These are phyloP conservation scores for Brenthis daphne DNA, from an alignment of 2,888 invertebrate genomes.

Conservation along the genomic window DNA sequence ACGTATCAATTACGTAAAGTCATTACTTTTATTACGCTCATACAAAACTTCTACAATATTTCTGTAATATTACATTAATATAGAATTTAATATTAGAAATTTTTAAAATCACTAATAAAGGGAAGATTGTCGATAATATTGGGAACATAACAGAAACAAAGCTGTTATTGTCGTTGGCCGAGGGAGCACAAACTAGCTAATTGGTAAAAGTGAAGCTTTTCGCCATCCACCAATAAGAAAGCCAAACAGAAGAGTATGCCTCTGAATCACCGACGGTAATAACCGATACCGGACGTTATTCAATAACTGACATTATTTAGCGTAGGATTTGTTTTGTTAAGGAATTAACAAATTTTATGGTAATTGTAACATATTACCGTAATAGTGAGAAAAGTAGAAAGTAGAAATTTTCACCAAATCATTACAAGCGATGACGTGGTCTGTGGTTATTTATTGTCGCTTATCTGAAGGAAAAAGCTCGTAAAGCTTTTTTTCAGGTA, in stretches of 20 bases:
- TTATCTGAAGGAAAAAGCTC: conserved; percentile 6
- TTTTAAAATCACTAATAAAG: conserved; percentile 12
- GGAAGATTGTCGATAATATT: conserved; percentile 62
- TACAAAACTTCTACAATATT: no score
- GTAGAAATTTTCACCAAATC: conserved; percentile 33
- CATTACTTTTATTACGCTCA: background rate
- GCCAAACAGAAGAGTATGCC: conserved; percentile 63
- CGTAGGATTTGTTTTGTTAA: conserved; percentile 41
- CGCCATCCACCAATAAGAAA: conserved; percentile 64
- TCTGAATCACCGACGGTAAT: conserved; percentile 56
- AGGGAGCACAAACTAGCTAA: conserved; percentile 64
- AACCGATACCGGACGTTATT: conserved; percentile 45
- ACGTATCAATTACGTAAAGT: background rate
- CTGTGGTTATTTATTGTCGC: background rate
- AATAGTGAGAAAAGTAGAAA: conserved; percentile 49
- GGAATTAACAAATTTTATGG: conserved; percentile 43
- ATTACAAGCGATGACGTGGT: conserved; percentile 4
- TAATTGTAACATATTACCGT: conserved; percentile 31
- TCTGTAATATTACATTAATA: no score
- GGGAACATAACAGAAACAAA: conserved; percentile 71
- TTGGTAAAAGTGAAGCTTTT: conserved; percentile 79
- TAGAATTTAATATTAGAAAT: background rate
- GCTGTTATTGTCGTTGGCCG: conserved; percentile 55
- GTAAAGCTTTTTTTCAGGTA: conserved; percentile 16
- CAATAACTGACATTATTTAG: conserved; percentile 44